Percentiles rank a stretch among this genome's conserved stretches.
phyloP scores from a whole-genome alignment of 2,113 vertebrate species.

The Xenopus tropicalis region DNA sequence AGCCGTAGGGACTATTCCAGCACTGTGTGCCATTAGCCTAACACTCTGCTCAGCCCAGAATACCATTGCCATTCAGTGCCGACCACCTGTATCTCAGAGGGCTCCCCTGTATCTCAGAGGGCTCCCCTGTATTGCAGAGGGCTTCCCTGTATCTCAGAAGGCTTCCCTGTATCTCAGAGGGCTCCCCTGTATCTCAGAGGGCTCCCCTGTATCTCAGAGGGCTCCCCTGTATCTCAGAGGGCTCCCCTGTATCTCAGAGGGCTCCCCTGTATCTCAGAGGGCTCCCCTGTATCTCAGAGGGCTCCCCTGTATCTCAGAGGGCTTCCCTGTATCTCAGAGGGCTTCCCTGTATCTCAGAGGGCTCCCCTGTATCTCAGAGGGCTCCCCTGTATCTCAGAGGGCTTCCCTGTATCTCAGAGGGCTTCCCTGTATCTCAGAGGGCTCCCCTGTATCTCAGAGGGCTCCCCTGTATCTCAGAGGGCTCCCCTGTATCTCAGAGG shows the following conservation, averaged over 20 bases:
- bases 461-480: slow-evolving; percentile 94
- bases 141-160: slow-evolving; percentile 94
- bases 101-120: slow-evolving; percentile 94
- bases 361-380: slow-evolving; percentile 20
- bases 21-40: no score
- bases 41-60: no score
- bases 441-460: slow-evolving; percentile 20
- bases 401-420: slow-evolving; percentile 19
- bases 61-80: no score
- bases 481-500: slow-evolving; percentile 20
- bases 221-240: slow-evolving; percentile 94
- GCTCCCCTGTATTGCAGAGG: slow-evolving; percentile 17
- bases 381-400: slow-evolving; percentile 94
- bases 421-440: slow-evolving; percentile 94
- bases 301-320: slow-evolving; percentile 94
- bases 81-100: not conserved
- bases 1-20: no score
- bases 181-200: slow-evolving; percentile 94
- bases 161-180: slow-evolving; percentile 19
- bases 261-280: slow-evolving; percentile 94
- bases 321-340: slow-evolving; percentile 19
- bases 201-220: slow-evolving; percentile 20
- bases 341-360: slow-evolving; percentile 94
- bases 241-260: slow-evolving; percentile 20
- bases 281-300: slow-evolving; percentile 20